Base-by-base conservation (phyloP, 2,113 vertebrate species). In the Salvelinus sp. region DNA sequence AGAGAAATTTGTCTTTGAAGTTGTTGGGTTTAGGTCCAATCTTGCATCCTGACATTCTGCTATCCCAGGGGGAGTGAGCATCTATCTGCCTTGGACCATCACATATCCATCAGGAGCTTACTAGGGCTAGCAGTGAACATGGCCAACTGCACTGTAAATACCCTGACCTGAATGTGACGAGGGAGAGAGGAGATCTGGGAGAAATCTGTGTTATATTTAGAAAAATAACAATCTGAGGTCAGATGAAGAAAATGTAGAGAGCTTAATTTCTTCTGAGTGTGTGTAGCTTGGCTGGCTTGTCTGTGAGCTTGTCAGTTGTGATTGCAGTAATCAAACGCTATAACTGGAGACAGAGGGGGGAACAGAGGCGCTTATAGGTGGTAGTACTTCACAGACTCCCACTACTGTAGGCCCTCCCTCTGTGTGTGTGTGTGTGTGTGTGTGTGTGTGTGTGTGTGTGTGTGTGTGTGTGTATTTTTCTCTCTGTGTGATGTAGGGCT, bases 311-410 rank as follows among this genome's bases (percentile, higher is more conserved):
- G 84, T 90, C 87, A 44, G 38, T 10, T 44, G 38, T 44, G 38
- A 44, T 44, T 90, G 85, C 86, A 75, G 84, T 88, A 90, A 92
- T 90, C 90, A 92, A 90, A 90, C 78, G 72, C 74, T 85, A 89
- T 90, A 87, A 90, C 82, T 79, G 75, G 67, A 86, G 87, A 79
- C 81, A 70, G 84, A 85, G 76, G 75, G 75, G 69, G 83, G 82
- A 79, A 75, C 72, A 74, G 78, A 79, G 82, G 71, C 80, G 82
- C 87, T 82, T 85, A 87, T 81, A 85, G 83, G 85, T 81, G 86
- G 84, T 77, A 81, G 81, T 74, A 68, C 86, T 85, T 83, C 78
- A 87, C 73, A 44, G 38, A 84, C 82, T 78, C 28, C 78, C 14
- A 48, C 79, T 48, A 84, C 85, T 88, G 82, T 81, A 27, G 77